Percentiles rank a stretch among this genome's conserved stretches.
Conservation (phyloP, 2,797 vertebrate genomes). For the Psittacula echo region DNA sequence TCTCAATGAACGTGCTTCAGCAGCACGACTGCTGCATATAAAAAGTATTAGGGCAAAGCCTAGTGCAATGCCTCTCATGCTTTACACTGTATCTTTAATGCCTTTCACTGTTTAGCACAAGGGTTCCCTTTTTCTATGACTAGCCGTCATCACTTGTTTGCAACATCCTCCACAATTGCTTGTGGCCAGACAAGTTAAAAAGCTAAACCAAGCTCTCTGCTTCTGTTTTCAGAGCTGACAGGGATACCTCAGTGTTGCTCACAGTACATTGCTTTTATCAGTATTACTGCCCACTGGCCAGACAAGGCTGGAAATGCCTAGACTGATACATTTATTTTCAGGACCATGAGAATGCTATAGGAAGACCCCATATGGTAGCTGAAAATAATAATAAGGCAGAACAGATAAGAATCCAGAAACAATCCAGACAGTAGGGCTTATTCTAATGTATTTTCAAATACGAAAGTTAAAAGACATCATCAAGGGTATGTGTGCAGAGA, state of each 20-base stretch:
- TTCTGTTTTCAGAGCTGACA: neutral
- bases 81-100: neutral
- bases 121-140: neutral
- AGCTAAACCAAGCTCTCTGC: neutral
- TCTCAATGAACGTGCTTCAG: neutral
- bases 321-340: neutral
- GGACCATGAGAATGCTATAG: neutral
- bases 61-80: neutral
- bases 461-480: neutral
- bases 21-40: neutral
- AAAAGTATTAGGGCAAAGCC: neutral
- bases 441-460: neutral
- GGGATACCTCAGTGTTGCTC: neutral
- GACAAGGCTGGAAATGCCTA: neutral
- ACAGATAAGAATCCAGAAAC: neutral
- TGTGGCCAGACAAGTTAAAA: neutral
- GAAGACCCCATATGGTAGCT: neutral
- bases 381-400: neutral
- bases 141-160: neutral
- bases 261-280: neutral
- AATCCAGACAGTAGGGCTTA: rapidly evolving
- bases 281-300: neutral
- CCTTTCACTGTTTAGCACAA: neutral
- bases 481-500: neutral
- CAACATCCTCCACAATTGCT: neutral